Evolutionary conservation across 1,140 invertebrate species (phyloP).

Genomic region (Nasonia longicornis): DNA sequence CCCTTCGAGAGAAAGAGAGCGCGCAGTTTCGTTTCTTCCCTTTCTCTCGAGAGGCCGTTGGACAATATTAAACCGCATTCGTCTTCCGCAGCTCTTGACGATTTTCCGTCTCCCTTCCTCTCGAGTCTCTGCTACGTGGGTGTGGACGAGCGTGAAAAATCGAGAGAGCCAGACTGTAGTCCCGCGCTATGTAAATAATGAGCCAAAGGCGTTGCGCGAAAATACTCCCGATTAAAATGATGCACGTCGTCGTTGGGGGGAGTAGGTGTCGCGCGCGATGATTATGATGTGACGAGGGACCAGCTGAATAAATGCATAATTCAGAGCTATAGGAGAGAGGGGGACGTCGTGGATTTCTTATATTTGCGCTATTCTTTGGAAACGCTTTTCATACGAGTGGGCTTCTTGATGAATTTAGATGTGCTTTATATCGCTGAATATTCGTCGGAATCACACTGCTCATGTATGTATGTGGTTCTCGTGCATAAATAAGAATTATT

Average conservation of each 20-base stretch:
- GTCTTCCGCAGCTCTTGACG: conserved; percentile 53
- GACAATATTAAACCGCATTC: conserved; percentile 66
- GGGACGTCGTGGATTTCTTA: neutral
- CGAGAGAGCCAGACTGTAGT: conserved; percentile 4
- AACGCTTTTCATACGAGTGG: neutral
- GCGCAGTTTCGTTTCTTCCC: conserved; percentile 44
- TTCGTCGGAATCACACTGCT: neutral
- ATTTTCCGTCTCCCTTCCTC: conserved; percentile 38
- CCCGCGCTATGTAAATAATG: conserved; percentile 20
- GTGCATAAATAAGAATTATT: neutral
- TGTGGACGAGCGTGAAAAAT: conserved; percentile 33
- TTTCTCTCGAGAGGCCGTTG: conserved; percentile 47
- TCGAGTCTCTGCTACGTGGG: neutral
- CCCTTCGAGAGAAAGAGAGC: neutral
- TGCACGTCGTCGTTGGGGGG: neutral
- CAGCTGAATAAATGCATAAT: conserved; percentile 12
- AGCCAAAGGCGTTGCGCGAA: neutral
- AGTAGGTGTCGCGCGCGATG: neutral
- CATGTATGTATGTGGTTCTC: neutral
- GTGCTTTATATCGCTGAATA: neutral
- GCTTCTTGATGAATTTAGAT: neutral
- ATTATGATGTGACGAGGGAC: conserved; percentile 1
- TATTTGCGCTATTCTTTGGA: neutral
- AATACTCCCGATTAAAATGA: neutral
- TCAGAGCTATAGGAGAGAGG: neutral